phyloP scores from a whole-genome alignment of 2,797 vertebrate species.

The Gobio occitaniae region DNA sequence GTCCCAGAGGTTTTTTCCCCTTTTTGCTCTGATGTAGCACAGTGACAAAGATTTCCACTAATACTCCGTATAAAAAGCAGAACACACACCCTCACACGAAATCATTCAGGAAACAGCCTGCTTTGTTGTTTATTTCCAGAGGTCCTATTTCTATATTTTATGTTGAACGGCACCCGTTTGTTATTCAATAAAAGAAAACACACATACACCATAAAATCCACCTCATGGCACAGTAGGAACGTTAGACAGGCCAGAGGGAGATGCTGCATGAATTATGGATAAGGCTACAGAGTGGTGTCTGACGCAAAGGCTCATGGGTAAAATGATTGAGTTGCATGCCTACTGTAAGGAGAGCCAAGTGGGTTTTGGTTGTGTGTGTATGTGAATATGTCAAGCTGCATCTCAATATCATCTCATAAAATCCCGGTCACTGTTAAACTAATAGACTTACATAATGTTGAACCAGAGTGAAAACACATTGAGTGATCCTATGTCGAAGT shows the following conservation, averaged over 20 bases:
- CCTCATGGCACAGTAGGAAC: constrained; percentile 56
- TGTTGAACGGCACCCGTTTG: constrained; percentile 5
- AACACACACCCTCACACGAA: constrained; percentile 33
- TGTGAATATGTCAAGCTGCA: constrained; percentile 5
- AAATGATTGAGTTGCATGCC: constrained; percentile 58
- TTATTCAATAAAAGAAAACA: constrained; percentile 43
- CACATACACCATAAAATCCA: constrained; percentile 27
- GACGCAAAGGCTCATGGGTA: constrained; percentile 58
- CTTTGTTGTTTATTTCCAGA: constrained; percentile 13
- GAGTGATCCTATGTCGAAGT: not conserved
- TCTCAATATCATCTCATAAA: constrained; percentile 30
- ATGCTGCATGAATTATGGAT: constrained; percentile 59
- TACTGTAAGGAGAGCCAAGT: constrained; percentile 58
- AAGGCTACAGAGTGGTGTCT: constrained; percentile 58
- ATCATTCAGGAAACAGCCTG: constrained; percentile 34
- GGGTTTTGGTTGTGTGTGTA: constrained; percentile 17
- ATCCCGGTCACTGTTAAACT: constrained; percentile 34
- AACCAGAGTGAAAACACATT: constrained; percentile 45
- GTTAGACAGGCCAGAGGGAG: constrained; percentile 57
- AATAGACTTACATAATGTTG: constrained; percentile 43
- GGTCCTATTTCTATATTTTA: constrained; percentile 21
- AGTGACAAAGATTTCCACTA: constrained; percentile 14
- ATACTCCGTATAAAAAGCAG: constrained; percentile 32
- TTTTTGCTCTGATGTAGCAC: constrained; percentile 17
- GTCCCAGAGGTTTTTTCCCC: not conserved